Evolutionary conservation across 2,113 vertebrate species (phyloP), one percentile per base, ranked within the genome.

Genomic region (Anarrhichthys ocellatus): DNA sequence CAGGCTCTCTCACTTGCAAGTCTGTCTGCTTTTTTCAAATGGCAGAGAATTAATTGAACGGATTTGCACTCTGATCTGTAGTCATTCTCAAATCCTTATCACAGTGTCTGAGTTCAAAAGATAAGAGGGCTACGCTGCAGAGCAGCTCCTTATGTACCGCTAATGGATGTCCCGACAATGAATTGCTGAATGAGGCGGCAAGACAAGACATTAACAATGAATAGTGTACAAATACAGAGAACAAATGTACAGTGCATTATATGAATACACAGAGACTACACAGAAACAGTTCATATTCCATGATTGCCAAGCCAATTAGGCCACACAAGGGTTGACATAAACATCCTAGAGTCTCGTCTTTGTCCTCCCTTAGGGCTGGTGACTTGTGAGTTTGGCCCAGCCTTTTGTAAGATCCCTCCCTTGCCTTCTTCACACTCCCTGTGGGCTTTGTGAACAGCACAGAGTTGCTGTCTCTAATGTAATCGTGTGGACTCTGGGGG

Each of bases 61-160:
- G 70, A 88, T 80, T 74, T 88, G 77, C 76, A 84, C 84, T 88
- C 78, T 86, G 89, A 92, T 86, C 78, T 80, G n/a, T 13, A 81
- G 86, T 89, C 83, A 80, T 80, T 89, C 78, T 80, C 71, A 89
- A 85, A 82, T 82, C 77, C 80, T 89, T 90, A 89, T 89, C 90
- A 73, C 52, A 74, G 81, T 63, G 80, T 81, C 67, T 81, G 80
- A 90, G 78, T 88, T 91, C 70, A 76, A 87, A 88, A 87, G 79
- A 87, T 85, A 86, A 85, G 74, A 54, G 56, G 56, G 69, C 76
- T 77, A 52, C 52, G 11, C 32, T 9, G 82, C 58, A 4, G 54
- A 89, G 84, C 54, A 13, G 85, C 81, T 87, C 66, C 56, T 81
- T 56, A 62, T 54, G 82, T 63, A 2, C 75, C 4, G 29, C 80